Percentiles rank a stretch among this genome's conserved stretches.
phyloP scores from a whole-genome alignment of 2,113 vertebrate genomes.

The Etheostoma spectabile region DNA sequence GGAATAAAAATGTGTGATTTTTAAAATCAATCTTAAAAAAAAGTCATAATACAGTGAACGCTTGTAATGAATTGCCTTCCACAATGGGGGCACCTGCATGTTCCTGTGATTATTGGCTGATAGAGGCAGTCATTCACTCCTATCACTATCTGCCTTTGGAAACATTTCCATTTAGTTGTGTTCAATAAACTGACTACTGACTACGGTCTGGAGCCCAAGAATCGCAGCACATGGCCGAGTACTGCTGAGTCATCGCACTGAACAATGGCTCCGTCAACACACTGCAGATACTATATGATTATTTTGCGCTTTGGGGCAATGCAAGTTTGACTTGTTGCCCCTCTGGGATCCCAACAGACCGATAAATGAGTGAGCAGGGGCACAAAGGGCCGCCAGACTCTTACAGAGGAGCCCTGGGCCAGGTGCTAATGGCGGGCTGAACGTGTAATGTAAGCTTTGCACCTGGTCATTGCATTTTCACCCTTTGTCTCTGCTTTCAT shows the following conservation, averaged over 20 bases:
- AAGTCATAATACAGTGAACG: no score
- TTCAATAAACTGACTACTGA: neutral
- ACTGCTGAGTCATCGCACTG: conserved; percentile 2
- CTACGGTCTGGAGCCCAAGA: neutral
- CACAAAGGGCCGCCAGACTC: neutral
- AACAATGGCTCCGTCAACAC: conserved; percentile 10
- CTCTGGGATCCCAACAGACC: neutral
- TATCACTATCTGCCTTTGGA: neutral
- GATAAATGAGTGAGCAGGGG: neutral
- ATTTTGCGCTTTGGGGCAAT: neutral
- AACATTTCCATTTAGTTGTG: neutral
- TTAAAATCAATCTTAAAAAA: no score
- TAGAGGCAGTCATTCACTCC: no score
- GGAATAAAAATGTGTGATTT: no score
- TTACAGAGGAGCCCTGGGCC: neutral
- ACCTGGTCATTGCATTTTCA: neutral
- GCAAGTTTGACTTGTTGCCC: conserved; percentile 2
- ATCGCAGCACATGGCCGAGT: neutral
- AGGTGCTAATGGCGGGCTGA: neutral
- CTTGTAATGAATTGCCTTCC: no score
- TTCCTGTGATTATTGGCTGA: neutral
- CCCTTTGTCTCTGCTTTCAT: neutral
- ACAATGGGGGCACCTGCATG: no score
- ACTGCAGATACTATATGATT: neutral
- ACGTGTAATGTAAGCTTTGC: neutral